phyloP scores from a whole-genome alignment of 2,113 vertebrate species.

The Hemibagrus wyckioides region DNA sequence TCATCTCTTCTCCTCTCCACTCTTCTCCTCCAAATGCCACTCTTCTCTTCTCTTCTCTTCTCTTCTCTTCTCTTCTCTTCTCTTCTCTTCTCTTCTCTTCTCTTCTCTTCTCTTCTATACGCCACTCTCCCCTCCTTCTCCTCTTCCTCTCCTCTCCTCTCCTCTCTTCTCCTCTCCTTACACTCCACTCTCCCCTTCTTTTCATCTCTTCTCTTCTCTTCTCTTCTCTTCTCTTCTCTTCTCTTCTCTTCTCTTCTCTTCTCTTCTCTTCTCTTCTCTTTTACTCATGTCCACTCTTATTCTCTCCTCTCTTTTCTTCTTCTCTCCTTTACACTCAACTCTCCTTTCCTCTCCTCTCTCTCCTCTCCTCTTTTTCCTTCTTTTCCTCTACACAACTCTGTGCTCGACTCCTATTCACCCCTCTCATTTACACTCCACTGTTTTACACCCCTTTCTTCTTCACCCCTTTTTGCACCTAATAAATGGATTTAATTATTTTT shows the following conservation, averaged over 20 bases:
- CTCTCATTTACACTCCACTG: not conserved
- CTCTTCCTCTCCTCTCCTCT: constrained; percentile 45
- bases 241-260: not conserved
- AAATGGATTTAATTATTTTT: not conserved
- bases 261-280: constrained; percentile 46
- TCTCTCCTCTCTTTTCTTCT: not conserved
- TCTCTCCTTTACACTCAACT: not conserved
- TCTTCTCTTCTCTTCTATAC: not conserved
- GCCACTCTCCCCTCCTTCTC: constrained; percentile 36
- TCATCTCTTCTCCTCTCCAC: constrained; percentile 52
- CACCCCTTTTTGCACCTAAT: not conserved
- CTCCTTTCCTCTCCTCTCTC: not conserved
- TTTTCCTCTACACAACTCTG: constrained; percentile 23
- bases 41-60: not conserved
- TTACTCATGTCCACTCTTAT: not conserved
- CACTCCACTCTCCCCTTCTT: no score
- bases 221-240: not conserved
- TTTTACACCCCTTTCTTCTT: no score
- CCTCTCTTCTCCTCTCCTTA: not conserved
- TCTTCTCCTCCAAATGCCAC: not conserved
- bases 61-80: not conserved
- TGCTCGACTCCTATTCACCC: constrained; percentile 40
- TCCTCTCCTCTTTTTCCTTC: not conserved
- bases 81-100: not conserved
- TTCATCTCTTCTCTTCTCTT: not conserved